A percentile compares a stretch with the other conserved stretches of the same genome.
phyloP scores from a whole-genome alignment of 2,797 vertebrate genomes.

The Ataeniobius toweri region DNA sequence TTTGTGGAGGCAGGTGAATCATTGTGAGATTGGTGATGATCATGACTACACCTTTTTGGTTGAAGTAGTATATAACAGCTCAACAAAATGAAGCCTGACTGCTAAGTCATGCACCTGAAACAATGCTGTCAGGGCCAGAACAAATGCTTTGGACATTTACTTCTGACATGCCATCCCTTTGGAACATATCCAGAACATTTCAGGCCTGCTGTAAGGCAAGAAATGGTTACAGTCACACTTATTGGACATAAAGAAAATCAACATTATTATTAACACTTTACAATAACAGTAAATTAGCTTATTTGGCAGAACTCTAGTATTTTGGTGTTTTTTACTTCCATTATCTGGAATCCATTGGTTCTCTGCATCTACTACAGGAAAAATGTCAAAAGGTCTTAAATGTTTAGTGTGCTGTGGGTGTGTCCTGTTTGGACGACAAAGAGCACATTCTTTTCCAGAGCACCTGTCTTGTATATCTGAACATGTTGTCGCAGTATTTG shows the following conservation, averaged over 20 bases:
- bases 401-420: constrained; percentile 27
- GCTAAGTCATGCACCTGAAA: neutral
- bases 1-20: neutral
- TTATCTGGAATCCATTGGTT: constrained; percentile 19
- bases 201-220: neutral
- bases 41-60: no score
- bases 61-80: neutral
- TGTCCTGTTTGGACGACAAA: constrained; percentile 42
- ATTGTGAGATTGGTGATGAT: neutral
- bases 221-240: neutral
- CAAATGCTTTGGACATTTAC: neutral
- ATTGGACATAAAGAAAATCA: no score
- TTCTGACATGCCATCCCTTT: neutral
- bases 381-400: constrained; percentile 30
- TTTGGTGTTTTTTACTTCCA: constrained; percentile 13
- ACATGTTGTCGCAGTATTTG: constrained; percentile 17
- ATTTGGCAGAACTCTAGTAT: neutral
- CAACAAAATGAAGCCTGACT: neutral
- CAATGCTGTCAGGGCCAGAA: neutral
- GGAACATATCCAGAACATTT: neutral
- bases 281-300: constrained; percentile 9
- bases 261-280: no score
- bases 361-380: constrained; percentile 9
- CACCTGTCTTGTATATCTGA: neutral
- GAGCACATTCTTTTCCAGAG: constrained; percentile 21